phyloP scores from a whole-genome alignment of 2,797 vertebrate species.

The Darevskia mixta region DNA sequence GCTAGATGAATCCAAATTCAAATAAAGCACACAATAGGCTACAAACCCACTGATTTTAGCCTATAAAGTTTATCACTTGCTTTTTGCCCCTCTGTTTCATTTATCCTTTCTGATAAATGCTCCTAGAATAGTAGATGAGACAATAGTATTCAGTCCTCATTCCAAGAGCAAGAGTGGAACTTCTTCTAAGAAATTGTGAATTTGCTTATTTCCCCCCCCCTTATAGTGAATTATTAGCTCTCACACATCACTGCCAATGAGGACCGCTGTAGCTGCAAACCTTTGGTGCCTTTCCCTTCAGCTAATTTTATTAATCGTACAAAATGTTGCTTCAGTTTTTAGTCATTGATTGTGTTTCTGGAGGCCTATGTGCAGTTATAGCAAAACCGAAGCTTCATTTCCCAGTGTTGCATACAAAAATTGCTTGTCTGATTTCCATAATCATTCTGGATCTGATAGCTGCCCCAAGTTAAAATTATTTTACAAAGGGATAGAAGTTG shows the following conservation, averaged over 20 bases:
- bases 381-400: neutral
- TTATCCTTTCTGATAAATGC: neutral
- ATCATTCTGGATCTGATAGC: too few relatives aligned
- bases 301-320: neutral
- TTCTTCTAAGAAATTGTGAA: neutral
- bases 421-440: neutral
- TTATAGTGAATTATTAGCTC: neutral
- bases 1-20: conserved; percentile 14
- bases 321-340: neutral
- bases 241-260: neutral
- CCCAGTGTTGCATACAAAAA: neutral
- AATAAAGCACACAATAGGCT: neutral
- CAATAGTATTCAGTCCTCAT: neutral
- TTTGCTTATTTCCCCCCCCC: neutral
- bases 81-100: neutral
- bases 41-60: neutral
- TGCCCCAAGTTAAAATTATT: neutral
- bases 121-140: neutral
- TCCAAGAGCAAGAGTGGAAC: neutral
- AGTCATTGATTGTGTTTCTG: neutral
- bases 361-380: neutral
- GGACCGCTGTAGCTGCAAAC: neutral
- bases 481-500: neutral
- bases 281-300: neutral
- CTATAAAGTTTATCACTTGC: neutral